phyloP scores from a whole-genome alignment of 2,888 invertebrate species.

The Merodon equestris region DNA sequence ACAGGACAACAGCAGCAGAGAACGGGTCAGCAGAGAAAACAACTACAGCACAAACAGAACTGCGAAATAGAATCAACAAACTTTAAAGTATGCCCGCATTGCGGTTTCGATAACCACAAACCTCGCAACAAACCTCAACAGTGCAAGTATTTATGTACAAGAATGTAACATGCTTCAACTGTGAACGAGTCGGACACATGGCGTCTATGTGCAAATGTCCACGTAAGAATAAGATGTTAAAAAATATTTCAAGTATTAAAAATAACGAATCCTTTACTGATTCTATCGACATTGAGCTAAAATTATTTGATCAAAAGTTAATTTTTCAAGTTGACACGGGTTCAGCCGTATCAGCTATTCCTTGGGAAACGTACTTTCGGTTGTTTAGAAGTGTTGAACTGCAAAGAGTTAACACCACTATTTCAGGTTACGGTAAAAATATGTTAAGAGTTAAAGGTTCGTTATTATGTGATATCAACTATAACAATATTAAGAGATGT shows the following conservation, averaged over 20 bases:
- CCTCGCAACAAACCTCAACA: no score
- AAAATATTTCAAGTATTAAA: neutral
- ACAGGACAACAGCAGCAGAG: no score
- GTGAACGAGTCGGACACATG: slow-evolving; percentile 6
- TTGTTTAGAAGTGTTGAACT: slow-evolving; percentile 4
- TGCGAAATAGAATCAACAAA: no score
- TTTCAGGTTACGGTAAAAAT: slow-evolving; percentile 22
- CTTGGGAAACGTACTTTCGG: slow-evolving; percentile 9
- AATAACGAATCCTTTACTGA: neutral
- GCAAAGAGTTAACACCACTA: slow-evolving; percentile 10
- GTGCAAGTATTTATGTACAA: no score
- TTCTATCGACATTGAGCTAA: slow-evolving; percentile 1
- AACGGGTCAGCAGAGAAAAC: no score
- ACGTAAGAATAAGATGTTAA: neutral
- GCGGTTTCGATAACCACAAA: no score
- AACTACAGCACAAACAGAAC: no score
- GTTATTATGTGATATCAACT: slow-evolving; percentile 8
- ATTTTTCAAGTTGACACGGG: slow-evolving; percentile 17
- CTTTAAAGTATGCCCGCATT: no score
- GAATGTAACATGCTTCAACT: neutral
- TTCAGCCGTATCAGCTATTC: slow-evolving; percentile 16
- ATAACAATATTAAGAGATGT: neutral
- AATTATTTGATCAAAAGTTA: neutral
- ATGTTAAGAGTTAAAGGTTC: neutral
- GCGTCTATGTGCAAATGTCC: slow-evolving; percentile 17